Evolutionary conservation across 2,888 invertebrate genomes (phyloP), one percentile per base, ranked within the genome.

Genomic region (Plebejus anna): DNA sequence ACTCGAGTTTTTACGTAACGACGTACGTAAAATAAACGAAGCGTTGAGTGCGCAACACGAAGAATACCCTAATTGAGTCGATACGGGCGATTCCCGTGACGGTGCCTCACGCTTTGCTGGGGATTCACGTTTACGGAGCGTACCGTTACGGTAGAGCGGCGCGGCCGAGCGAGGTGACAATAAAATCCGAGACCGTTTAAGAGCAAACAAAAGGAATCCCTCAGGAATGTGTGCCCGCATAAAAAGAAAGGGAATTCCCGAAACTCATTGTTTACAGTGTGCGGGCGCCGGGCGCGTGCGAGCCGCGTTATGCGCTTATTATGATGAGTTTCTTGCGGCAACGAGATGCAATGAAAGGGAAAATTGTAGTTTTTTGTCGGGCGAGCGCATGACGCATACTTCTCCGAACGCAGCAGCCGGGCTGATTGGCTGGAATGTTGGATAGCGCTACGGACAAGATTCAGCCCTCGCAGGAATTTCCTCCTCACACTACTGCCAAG

Each of bases 141-240:
- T 11, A 28, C 55, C 32, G 88, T 89, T 89, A 89, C 82, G 85
- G 86, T 87, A 88, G 79, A 79, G 82, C 86, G 86, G 78, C 86
- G 86, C 87, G 85, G 84, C 85, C 85, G 84, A 84, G 83, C 83
- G 86, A 88, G 86, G 87, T 86, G 88, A 84, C 84, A 84, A 82
- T 84, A 85, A 84, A 90, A 90, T 88, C 87, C 83, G 85, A 84
- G 86, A 83, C 85, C 85, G 86, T 88, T 86, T 87, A 86, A 87
- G 85, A 84, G 86, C 90, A 93, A 93, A 94, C 92, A 94, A 93
- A 93, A 93, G 93, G 93, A 89, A 91, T 94, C 91, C 93, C 93
- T 90, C 83, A 91, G 90, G 92, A 93, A 93, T 93, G 92, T 85
- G 89, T 86, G 87, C 87, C 87, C 85, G 88, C 85, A 89, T 88